Conservation (phyloP, 2,113 vertebrate species). For the Scolopax mira region DNA sequence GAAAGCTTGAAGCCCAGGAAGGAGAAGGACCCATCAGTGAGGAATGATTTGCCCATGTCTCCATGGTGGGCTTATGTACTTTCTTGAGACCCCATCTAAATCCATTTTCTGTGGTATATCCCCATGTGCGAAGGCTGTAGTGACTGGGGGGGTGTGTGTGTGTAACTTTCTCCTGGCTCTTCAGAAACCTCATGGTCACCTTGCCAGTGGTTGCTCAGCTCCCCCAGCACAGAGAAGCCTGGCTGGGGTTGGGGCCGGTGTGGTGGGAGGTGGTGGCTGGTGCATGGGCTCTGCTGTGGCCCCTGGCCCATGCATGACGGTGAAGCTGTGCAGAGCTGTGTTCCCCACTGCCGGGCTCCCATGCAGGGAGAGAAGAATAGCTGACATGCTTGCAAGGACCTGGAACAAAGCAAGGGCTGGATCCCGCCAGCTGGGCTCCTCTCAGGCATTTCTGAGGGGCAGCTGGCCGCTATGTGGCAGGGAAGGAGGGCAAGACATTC, state of each 20-base stretch:
- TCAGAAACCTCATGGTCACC: accelerated
- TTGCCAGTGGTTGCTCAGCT: not conserved
- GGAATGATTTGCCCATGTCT: not conserved
- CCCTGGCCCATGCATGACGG: accelerated
- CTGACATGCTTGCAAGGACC: not conserved
- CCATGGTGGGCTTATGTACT: not conserved
- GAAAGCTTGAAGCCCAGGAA: not conserved
- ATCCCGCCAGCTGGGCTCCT: not conserved
- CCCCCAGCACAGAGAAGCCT: not conserved
- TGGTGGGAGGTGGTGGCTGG: not conserved
- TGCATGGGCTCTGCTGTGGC: not conserved
- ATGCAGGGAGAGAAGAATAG: not conserved
- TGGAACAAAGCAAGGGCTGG: not conserved
- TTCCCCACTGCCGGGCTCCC: not conserved
- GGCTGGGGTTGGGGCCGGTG: accelerated
- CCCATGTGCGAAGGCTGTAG: accelerated
- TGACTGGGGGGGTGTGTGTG: not conserved
- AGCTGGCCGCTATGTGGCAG: not conserved
- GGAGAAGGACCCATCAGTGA: accelerated
- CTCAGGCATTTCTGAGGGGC: not conserved
- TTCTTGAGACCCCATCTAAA: not conserved
- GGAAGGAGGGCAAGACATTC: not conserved
- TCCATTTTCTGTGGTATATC: not conserved
- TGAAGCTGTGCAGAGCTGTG: not conserved
- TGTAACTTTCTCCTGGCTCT: not conserved